A percentile compares a stretch with the other conserved stretches of the same genome.
Conservation (phyloP, 2,797 vertebrate genomes). For the Anabas testudineus region DNA sequence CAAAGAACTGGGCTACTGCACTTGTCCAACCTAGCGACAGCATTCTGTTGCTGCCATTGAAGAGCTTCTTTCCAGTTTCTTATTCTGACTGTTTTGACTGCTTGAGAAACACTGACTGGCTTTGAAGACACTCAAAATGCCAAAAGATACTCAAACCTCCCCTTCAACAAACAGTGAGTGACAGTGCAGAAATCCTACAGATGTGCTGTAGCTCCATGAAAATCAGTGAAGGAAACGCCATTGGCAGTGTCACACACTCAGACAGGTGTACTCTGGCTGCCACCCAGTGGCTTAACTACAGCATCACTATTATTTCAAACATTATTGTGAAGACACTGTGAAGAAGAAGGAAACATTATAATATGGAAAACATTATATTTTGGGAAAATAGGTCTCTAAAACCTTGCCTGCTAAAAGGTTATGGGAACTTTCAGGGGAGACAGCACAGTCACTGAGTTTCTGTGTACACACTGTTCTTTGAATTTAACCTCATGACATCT, state of each 20-base stretch:
- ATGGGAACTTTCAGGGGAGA: too few species aligned
- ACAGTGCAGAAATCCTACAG: too few species aligned
- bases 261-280: slow-evolving; percentile 54
- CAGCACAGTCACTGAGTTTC: too few species aligned
- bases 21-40: neutral
- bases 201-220: slow-evolving; percentile 1
- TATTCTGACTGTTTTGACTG: slow-evolving; percentile 17
- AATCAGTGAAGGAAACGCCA: neutral
- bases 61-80: neutral
- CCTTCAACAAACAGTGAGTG: neutral
- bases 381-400: too few species aligned
- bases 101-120: slow-evolving; percentile 17
- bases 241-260: neutral
- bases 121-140: slow-evolving; percentile 21
- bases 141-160: slow-evolving; percentile 24
- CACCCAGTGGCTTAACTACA: slow-evolving; percentile 54
- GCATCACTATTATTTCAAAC: slow-evolving; percentile 20
- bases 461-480: too few species aligned
- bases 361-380: too few species aligned
- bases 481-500: too few species aligned
- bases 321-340: neutral
- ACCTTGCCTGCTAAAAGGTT: too few species aligned
- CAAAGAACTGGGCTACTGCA: too few species aligned
- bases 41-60: neutral
- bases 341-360: too few species aligned